Evolutionary conservation across 2,797 vertebrate species (phyloP).

Genomic region (Sebastolobus alascanus): DNA sequence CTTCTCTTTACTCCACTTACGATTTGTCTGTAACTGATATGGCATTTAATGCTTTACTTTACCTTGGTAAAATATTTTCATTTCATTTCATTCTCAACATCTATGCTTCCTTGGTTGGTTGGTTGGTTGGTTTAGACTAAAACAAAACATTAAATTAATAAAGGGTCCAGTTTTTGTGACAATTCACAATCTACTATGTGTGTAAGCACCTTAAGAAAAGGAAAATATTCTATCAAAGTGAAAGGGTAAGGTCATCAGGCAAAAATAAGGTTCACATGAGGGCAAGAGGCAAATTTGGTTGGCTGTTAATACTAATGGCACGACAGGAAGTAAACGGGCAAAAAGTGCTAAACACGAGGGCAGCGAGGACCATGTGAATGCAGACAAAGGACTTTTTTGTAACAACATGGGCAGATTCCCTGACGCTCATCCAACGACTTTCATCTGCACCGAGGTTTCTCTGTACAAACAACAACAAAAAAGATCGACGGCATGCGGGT

Average conservation of each 20-base stretch:
- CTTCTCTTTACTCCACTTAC: conserved; percentile 24
- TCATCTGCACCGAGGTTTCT: conserved; percentile 15
- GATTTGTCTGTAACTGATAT: conserved; percentile 1
- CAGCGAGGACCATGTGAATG: conserved; percentile 19
- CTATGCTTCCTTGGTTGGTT: not conserved
- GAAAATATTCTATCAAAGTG: conserved; percentile 18
- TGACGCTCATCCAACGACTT: conserved; percentile 27
- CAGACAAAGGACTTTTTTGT: conserved; percentile 17
- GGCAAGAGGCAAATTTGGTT: conserved; percentile 50
- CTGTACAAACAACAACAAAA: not conserved
- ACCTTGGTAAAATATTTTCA: not conserved
- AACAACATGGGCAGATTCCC: conserved; percentile 37
- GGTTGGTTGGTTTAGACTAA: not conserved
- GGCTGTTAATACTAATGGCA: conserved; percentile 58
- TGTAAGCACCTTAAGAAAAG: not conserved
- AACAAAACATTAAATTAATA: not conserved
- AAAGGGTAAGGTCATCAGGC: conserved; percentile 23
- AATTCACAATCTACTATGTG: not conserved
- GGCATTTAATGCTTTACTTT: conserved; percentile 23
- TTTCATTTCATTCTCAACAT: too few relatives aligned
- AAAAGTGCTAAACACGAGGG: conserved; percentile 40
- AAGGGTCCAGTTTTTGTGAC: conserved; percentile 14
- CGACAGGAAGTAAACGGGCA: conserved; percentile 31
- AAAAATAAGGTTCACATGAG: conserved; percentile 53
- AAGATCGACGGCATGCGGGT: conserved; percentile 28